Percentiles rank a stretch among this genome's conserved stretches.
Evolutionary conservation across 1,140 invertebrate genomes (phyloP).

Genomic region (Procambarus clarkii): DNA sequence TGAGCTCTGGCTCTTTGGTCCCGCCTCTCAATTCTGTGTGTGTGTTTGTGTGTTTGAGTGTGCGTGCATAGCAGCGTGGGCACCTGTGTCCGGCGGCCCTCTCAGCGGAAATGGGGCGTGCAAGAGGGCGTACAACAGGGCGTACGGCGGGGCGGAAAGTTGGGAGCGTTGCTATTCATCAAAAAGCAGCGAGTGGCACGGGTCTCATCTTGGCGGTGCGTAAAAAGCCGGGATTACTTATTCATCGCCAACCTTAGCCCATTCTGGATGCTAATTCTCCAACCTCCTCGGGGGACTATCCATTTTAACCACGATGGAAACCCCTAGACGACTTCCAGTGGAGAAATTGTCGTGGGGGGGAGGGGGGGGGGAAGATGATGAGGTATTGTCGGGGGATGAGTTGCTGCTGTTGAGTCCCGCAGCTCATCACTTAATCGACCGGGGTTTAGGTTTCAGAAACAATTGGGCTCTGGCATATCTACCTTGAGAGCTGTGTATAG

Average conservation of each 20-base stretch:
- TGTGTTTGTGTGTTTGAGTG: too few species aligned
- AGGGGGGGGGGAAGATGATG: too few species aligned
- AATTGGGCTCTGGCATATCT: too few species aligned
- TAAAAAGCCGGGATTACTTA: slow-evolving; percentile 34
- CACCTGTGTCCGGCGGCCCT: too few species aligned
- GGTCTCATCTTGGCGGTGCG: slow-evolving; percentile 30
- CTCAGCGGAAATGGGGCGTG: not conserved
- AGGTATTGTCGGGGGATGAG: too few species aligned
- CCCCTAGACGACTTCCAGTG: not conserved
- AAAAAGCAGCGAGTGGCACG: slow-evolving; percentile 13
- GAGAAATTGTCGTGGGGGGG: too few species aligned
- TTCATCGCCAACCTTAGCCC: slow-evolving; percentile 40
- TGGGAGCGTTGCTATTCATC: slow-evolving; percentile 22
- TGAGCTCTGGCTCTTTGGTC: too few species aligned
- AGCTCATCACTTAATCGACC: too few species aligned
- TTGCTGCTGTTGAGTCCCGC: too few species aligned
- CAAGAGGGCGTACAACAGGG: not conserved
- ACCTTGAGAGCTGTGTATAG: too few species aligned
- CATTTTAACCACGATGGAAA: slow-evolving; percentile 30
- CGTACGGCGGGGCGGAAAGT: not conserved
- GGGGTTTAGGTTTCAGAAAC: too few species aligned
- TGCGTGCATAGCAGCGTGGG: not conserved
- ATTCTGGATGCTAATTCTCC: slow-evolving; percentile 42
- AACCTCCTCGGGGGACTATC: slow-evolving; percentile 23
- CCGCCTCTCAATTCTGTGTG: too few species aligned